phyloP scores from a whole-genome alignment of 2,888 invertebrate species.

The Clostera curtula region DNA sequence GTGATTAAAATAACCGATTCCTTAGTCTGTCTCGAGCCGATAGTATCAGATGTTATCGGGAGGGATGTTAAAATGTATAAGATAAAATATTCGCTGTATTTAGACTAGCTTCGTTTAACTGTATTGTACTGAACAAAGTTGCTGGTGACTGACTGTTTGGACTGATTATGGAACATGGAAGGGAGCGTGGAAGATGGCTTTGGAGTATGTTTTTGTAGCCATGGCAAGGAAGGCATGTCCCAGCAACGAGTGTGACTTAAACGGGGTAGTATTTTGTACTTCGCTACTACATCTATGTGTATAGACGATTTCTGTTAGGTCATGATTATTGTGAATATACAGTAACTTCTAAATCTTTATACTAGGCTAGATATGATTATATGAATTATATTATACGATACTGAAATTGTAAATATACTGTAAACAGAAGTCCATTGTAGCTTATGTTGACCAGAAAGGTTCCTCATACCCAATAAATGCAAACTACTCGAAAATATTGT shows the following conservation, averaged over 20 bases:
- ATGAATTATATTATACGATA: slow-evolving; percentile 64
- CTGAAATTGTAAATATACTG: slow-evolving; percentile 72
- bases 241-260: slow-evolving; percentile 42
- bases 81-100: slow-evolving; percentile 63
- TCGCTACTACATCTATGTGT: slow-evolving; percentile 58
- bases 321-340: slow-evolving; percentile 71
- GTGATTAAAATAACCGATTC: slow-evolving; percentile 42
- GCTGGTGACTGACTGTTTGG: slow-evolving; percentile 34
- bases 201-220: slow-evolving; percentile 33
- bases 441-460: slow-evolving; percentile 75
- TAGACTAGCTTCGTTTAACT: slow-evolving; percentile 59
- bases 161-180: slow-evolving; percentile 19
- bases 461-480: slow-evolving; percentile 76
- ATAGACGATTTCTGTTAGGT: slow-evolving; percentile 61
- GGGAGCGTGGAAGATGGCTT: slow-evolving; percentile 30
- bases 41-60: slow-evolving; percentile 31
- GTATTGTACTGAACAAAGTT: slow-evolving; percentile 57
- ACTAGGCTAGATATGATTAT: slow-evolving; percentile 51
- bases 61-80: slow-evolving; percentile 45
- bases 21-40: slow-evolving; percentile 34
- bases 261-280: slow-evolving; percentile 69
- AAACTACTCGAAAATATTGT: slow-evolving; percentile 57
- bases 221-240: slow-evolving; percentile 33
- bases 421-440: slow-evolving; percentile 72
- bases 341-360: slow-evolving; percentile 62